Evolutionary conservation across 2,113 vertebrate genomes (phyloP).

Genomic region (Dromiciops gliroides): DNA sequence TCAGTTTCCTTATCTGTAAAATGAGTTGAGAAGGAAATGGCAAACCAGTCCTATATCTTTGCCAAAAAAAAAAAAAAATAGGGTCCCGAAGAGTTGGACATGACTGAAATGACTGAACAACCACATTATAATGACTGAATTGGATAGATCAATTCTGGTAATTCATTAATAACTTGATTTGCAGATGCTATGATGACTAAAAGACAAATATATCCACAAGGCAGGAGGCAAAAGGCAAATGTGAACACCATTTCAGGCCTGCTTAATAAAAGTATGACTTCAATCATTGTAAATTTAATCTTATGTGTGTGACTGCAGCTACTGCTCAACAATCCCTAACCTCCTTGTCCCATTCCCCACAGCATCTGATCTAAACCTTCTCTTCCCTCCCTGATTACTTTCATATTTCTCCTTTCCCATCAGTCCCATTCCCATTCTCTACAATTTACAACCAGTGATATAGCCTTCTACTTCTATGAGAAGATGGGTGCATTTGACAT

Average conservation of each 20-base stretch:
- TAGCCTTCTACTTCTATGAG: background rate
- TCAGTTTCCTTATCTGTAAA: background rate
- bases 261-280: slow-evolving; percentile 13
- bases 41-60: background rate
- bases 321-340: background rate
- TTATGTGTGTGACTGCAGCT: background rate
- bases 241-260: background rate
- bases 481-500: background rate
- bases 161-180: slow-evolving; percentile 51
- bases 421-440: background rate
- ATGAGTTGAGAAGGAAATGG: background rate
- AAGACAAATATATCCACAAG: slow-evolving; percentile 23
- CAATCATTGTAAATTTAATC: background rate
- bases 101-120: background rate
- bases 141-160: slow-evolving; percentile 46
- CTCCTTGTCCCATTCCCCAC: background rate
- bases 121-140: slow-evolving; percentile 8
- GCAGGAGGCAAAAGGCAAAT: background rate
- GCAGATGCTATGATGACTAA: slow-evolving; percentile 36
- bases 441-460: background rate
- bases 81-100: background rate
- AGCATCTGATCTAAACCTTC: background rate
- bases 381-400: background rate
- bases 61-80: background rate
- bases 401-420: background rate